Evolutionary conservation across 2,797 vertebrate species (phyloP).

Genomic region (Xiphorhynchus erythropygius): DNA sequence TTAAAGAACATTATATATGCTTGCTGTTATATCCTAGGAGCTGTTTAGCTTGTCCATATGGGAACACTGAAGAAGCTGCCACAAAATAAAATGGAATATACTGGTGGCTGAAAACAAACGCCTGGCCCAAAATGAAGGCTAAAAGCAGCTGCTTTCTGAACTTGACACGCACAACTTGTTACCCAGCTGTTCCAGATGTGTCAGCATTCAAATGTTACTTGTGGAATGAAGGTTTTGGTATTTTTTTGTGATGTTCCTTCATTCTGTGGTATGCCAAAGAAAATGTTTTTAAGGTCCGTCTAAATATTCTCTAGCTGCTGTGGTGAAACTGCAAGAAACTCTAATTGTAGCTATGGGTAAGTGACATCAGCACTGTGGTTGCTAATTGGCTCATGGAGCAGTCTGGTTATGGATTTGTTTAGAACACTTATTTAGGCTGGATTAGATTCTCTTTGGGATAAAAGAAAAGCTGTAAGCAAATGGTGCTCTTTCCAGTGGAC

Average conservation of each 20-base stretch:
- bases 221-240: background rate
- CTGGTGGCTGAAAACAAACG: background rate
- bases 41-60: constrained; percentile 24
- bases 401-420: background rate
- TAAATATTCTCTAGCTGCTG: background rate
- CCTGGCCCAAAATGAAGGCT: constrained; percentile 25
- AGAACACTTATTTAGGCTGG: background rate
- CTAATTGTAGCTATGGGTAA: background rate
- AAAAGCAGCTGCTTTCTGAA: constrained; percentile 44
- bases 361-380: background rate
- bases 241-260: background rate
- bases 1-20: background rate
- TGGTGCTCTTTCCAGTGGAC: background rate
- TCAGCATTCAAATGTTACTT: background rate
- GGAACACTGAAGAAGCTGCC: constrained; percentile 44
- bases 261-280: background rate
- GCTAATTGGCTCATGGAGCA: background rate
- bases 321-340: background rate
- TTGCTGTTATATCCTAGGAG: background rate
- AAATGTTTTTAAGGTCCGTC: background rate
- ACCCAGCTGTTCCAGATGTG: constrained; percentile 52
- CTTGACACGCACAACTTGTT: constrained; percentile 8
- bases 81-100: constrained; percentile 9
- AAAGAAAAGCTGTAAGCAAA: background rate
- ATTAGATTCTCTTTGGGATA: background rate